Conservation (phyloP, 2,113 vertebrate genomes). For the Micronycteris hirsuta region DNA sequence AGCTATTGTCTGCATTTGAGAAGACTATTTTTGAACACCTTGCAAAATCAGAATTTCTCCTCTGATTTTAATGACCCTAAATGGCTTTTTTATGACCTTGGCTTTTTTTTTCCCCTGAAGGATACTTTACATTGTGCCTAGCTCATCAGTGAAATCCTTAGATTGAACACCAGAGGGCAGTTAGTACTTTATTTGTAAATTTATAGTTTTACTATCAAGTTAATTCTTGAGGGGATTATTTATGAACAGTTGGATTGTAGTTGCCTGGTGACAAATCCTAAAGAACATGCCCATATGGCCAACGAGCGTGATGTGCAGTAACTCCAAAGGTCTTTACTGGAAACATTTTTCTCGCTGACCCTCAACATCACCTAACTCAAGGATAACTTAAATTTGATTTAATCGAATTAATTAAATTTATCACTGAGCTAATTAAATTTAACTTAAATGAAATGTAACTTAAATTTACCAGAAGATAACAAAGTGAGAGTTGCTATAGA, state of each 20-base stretch:
- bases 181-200: slow-evolving; percentile 17
- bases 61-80: background rate
- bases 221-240: background rate
- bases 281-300: background rate
- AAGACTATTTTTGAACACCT: background rate
- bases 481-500: background rate
- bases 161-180: slow-evolving; percentile 64
- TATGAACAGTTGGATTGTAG: background rate
- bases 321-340: background rate
- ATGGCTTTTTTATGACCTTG: background rate
- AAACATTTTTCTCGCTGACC: background rate
- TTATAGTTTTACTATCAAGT: background rate
- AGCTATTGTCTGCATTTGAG: background rate
- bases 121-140: background rate
- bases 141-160: background rate
- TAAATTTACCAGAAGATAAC: background rate
- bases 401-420: background rate
- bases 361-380: background rate
- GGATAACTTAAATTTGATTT: background rate
- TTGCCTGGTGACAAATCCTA: slow-evolving; percentile 24
- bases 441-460: background rate
- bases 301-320: background rate
- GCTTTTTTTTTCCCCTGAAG: background rate
- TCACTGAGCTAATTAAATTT: background rate
- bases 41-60: background rate